These are phyloP conservation scores for Melitaea athalia DNA, from an alignment of 2,888 invertebrate species.

Conservation along the genomic window DNA sequence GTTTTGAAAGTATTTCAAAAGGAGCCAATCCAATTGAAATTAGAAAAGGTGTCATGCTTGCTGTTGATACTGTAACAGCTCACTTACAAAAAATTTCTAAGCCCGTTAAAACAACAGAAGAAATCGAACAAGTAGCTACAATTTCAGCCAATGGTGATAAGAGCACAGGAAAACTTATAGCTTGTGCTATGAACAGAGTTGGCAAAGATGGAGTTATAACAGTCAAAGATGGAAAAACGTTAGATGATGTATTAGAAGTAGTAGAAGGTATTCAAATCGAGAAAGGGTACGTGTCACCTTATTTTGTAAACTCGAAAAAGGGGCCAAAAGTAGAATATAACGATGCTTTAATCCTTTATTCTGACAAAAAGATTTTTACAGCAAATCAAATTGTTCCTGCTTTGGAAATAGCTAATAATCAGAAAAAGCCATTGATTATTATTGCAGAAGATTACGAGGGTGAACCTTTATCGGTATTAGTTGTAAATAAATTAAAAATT, in stretches of 20 bases:
- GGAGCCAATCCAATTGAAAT: conserved; percentile 99
- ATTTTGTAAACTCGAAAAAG: conserved; percentile 99
- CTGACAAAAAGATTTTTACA: conserved; percentile 98
- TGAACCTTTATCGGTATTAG: conserved; percentile 94
- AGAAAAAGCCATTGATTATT: conserved; percentile 96
- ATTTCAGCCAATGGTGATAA: conserved; percentile 99
- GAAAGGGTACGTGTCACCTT: conserved; percentile 98
- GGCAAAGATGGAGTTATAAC: conserved; percentile 99
- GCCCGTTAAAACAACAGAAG: conserved; percentile 96
- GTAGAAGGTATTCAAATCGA: conserved; percentile 99
- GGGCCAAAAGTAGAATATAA: conserved; percentile 98
- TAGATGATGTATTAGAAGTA: conserved; percentile 95
- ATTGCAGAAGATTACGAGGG: conserved; percentile 97
- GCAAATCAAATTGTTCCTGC: conserved; percentile 98
- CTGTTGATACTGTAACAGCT: conserved; percentile 94
- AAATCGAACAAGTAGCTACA: conserved; percentile 99
- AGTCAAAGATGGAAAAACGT: conserved; percentile 99
- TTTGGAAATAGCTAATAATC: conserved; percentile 94
- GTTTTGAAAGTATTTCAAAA: conserved; percentile 97
- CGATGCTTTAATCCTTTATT: conserved; percentile 94
- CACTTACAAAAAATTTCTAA: conserved; percentile 93
- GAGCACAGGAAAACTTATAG: conserved; percentile 94
- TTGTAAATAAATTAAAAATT: conserved; percentile 93
- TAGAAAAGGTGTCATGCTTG: conserved; percentile 93
- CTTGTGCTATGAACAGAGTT: conserved; percentile 97